phyloP scores from a whole-genome alignment of 2,113 vertebrate species.

The Struthidea cinerea region DNA sequence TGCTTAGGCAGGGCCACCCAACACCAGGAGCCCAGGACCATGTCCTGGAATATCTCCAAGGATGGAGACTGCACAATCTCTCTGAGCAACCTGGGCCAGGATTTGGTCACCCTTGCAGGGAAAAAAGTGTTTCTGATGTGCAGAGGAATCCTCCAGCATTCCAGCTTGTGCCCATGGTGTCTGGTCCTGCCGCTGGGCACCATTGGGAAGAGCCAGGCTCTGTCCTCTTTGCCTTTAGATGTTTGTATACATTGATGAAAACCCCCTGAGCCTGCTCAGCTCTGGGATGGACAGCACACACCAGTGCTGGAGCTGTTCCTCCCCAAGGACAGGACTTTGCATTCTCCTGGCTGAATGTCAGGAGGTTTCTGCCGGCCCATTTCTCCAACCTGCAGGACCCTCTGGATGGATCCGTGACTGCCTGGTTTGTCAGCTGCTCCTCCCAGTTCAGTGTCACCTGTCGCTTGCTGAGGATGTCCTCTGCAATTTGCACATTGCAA shows the following conservation, averaged over 20 bases:
- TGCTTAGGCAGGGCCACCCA: not conserved
- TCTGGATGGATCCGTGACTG: not conserved
- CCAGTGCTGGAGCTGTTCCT: not conserved
- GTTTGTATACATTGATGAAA: not conserved
- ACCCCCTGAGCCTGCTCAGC: not conserved
- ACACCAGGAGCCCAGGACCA: not conserved
- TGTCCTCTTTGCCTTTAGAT: not conserved
- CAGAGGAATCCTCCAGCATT: not conserved
- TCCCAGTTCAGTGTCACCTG: not conserved
- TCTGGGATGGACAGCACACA: not conserved
- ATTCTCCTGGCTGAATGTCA: not conserved
- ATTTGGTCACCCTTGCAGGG: not conserved
- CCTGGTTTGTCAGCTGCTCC: not conserved
- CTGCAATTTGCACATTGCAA: not conserved
- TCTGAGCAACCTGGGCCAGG: not conserved
- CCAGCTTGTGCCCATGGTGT: rapidly evolving
- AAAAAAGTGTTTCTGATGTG: not conserved
- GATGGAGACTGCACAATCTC: not conserved
- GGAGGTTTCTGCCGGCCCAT: not conserved
- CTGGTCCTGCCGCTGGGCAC: not conserved
- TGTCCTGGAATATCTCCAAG: not conserved
- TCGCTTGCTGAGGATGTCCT: not conserved
- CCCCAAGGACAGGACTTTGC: not conserved
- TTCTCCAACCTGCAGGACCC: not conserved
- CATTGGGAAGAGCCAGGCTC: not conserved